Conservation (phyloP, 2,888 invertebrate genomes). For the Caradrina kadenii region DNA sequence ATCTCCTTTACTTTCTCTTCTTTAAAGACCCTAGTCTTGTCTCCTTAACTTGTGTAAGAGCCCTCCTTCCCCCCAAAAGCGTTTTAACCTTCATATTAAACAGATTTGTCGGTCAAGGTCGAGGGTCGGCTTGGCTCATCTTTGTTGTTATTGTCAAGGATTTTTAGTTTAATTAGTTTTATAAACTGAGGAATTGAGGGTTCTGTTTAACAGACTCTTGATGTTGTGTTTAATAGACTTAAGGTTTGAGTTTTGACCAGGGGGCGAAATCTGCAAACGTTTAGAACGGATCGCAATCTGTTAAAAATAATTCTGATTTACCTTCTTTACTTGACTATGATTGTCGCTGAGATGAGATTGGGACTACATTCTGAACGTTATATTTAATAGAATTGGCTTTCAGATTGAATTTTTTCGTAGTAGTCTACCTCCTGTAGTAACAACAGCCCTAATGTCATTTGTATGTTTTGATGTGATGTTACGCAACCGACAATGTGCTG, state of each 20-base stretch:
- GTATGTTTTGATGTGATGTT: not conserved
- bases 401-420: too few relatives aligned
- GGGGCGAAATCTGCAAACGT: too few relatives aligned
- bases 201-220: slow-evolving; percentile 16
- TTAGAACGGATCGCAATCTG: too few relatives aligned
- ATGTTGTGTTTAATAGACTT: not conserved
- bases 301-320: too few relatives aligned
- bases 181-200: slow-evolving; percentile 5
- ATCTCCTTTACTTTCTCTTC: slow-evolving; percentile 1
- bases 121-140: slow-evolving; percentile 8
- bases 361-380: too few relatives aligned
- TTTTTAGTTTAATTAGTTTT: slow-evolving; percentile 37
- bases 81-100: slow-evolving; percentile 19
- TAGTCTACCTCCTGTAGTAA: too few relatives aligned
- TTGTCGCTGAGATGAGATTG: too few relatives aligned
- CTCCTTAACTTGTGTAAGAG: slow-evolving; percentile 4
- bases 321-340: too few relatives aligned
- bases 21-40: slow-evolving; percentile 5
- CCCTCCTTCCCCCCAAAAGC: too few relatives aligned
- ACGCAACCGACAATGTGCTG: not conserved
- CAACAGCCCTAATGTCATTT: too few relatives aligned
- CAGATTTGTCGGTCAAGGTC: slow-evolving; percentile 35
- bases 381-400: too few relatives aligned
- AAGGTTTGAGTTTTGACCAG: not conserved
- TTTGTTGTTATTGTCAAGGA: slow-evolving; percentile 28